Percentiles rank a stretch among this genome's conserved stretches.
phyloP scores from a whole-genome alignment of 2,888 invertebrate species.

The Melanargia galathea region DNA sequence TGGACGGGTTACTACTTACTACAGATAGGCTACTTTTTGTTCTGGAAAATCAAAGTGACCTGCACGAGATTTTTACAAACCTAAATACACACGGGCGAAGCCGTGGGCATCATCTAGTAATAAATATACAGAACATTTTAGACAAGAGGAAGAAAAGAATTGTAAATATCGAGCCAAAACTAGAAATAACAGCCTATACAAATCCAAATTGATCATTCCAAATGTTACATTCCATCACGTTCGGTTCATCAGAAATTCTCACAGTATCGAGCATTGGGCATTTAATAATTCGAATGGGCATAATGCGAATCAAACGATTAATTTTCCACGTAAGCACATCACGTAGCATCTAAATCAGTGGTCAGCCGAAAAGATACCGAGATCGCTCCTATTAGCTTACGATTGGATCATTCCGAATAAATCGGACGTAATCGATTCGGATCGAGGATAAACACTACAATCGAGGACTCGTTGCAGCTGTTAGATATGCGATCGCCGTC shows the following conservation, averaged over 20 bases:
- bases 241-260: constrained; percentile 71
- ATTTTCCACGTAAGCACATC: constrained; percentile 76
- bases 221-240: constrained; percentile 64
- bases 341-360: constrained; percentile 77
- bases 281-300: constrained; percentile 77
- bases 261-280: constrained; percentile 73
- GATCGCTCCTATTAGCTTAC: constrained; percentile 76
- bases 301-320: constrained; percentile 78
- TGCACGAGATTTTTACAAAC: too few relatives aligned
- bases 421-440: constrained; percentile 77
- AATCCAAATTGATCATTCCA: background rate
- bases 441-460: constrained; percentile 78
- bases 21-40: too few relatives aligned
- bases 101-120: background rate
- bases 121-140: background rate
- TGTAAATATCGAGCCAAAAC: constrained; percentile 5
- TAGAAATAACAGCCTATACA: constrained; percentile 8
- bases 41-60: too few relatives aligned
- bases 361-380: constrained; percentile 74
- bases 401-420: constrained; percentile 72
- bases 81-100: background rate
- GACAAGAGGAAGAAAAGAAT: background rate
- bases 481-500: constrained; percentile 74
- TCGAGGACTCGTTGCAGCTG: constrained; percentile 74
- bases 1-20: too few relatives aligned